Evolutionary conservation across 2,888 invertebrate species (phyloP).

Genomic region (Synergus laeviventris): DNA sequence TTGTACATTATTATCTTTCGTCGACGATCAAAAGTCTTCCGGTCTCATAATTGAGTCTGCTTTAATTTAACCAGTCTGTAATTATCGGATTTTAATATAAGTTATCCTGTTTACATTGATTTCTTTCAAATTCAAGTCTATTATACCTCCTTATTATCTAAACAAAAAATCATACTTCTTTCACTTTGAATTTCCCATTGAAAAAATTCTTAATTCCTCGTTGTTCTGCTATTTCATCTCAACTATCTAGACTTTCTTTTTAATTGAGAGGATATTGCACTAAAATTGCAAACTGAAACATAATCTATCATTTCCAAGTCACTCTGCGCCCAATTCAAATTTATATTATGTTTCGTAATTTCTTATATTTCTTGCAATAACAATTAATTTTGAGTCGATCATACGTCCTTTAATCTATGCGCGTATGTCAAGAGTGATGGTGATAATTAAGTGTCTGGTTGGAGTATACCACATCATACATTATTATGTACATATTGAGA

Average conservation of each 20-base stretch:
- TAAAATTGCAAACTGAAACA: neutral
- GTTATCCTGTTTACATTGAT: neutral
- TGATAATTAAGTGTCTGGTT: constrained; percentile 16
- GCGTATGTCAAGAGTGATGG: constrained; percentile 1
- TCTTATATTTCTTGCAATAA: no score
- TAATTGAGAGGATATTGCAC: neutral
- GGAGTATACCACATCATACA: constrained; percentile 17
- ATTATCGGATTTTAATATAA: neutral
- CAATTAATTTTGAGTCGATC: no score
- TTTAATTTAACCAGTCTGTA: constrained; percentile 3
- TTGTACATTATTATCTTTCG: constrained; percentile 17
- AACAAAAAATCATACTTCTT: neutral
- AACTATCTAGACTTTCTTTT: neutral
- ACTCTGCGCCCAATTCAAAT: neutral
- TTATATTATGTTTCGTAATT: neutral
- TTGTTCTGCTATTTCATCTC: neutral
- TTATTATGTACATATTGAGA: constrained; percentile 18
- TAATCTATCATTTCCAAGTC: neutral
- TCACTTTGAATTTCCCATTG: neutral
- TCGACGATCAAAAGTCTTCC: constrained; percentile 21
- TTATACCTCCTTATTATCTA: neutral
- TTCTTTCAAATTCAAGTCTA: neutral
- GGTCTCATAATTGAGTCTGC: constrained; percentile 20
- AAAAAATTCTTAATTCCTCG: neutral
- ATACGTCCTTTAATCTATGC: constrained; percentile 14